A percentile compares a stretch with the other conserved stretches of the same genome.
Conservation (phyloP, 92 coral and sea anemone genomes). For the Zoanthus gigantus region DNA sequence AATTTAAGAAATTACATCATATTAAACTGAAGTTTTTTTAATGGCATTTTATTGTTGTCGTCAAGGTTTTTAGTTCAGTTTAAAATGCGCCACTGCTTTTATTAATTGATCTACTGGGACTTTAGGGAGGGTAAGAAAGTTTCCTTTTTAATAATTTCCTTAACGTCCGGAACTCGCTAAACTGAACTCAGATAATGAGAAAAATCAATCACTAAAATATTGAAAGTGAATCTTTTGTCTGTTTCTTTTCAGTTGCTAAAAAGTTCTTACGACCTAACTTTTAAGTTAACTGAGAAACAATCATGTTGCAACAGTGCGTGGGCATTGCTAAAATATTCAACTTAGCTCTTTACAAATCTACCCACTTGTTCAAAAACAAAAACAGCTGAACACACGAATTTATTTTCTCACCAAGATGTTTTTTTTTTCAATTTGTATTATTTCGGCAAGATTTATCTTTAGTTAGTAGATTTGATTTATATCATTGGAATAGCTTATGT, state of each 20-base stretch:
- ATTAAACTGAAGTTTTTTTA: not conserved
- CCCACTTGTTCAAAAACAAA: constrained; percentile 5
- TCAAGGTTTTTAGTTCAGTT: not conserved
- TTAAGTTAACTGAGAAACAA: not conserved
- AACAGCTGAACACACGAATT: constrained; percentile 5
- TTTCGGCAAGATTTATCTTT: not conserved
- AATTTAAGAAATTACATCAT: constrained; percentile 8
- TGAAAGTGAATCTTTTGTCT: not conserved
- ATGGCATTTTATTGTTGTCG: not conserved
- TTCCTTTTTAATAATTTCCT: not conserved
- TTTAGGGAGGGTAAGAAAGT: not conserved
- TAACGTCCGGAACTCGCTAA: not conserved
- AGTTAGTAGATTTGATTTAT: not conserved
- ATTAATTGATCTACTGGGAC: constrained; percentile 11
- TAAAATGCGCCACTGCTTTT: not conserved
- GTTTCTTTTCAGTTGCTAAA: not conserved
- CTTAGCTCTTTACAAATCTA: not conserved
- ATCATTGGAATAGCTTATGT: not conserved
- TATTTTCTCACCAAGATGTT: not conserved
- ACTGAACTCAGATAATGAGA: not conserved
- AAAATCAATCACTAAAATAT: not conserved
- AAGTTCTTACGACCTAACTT: not conserved
- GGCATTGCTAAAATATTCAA: constrained; percentile 17
- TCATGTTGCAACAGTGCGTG: constrained; percentile 18
- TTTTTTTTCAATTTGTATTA: not conserved